These are phyloP conservation scores for Cyphomyrus plagiostoma DNA, from an alignment of 2,113 vertebrate species.

Conservation along the genomic window DNA sequence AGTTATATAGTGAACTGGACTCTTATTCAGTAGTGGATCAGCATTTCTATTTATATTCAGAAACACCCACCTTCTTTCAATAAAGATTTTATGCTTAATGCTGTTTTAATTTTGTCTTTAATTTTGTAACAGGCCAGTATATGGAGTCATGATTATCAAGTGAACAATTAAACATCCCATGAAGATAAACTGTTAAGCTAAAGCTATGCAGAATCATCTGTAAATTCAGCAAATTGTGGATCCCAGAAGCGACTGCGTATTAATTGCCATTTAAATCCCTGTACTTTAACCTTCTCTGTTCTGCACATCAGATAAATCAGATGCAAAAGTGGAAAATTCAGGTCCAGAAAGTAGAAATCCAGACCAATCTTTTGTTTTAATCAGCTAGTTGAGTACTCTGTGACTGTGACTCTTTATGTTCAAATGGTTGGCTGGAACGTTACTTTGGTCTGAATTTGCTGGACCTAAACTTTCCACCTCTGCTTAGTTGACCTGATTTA, in stretches of 20 bases:
- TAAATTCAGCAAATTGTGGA: conserved; percentile 10
- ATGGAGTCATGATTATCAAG: background rate
- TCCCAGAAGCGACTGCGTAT: background rate
- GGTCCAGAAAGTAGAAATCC: background rate
- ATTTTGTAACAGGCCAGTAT: background rate
- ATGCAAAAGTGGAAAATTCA: background rate
- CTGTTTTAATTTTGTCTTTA: background rate
- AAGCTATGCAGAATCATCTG: background rate
- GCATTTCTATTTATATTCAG: background rate
- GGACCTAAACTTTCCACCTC: no score
- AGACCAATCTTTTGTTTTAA: background rate
- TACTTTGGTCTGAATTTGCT: background rate
- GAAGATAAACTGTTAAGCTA: background rate
- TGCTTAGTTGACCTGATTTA: background rate
- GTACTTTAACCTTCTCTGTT: background rate
- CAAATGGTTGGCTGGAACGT: background rate
- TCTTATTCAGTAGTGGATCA: background rate
- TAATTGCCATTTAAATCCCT: background rate
- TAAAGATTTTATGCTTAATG: background rate
- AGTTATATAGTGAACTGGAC: background rate
- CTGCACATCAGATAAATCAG: background rate
- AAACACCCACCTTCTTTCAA: background rate
- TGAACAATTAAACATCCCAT: conserved; percentile 10
- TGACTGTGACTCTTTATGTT: background rate
- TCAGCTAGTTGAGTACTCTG: background rate